These are phyloP conservation scores for Drosophila lacertosa DNA, from an alignment of 1,140 invertebrate species.

Conservation along the genomic window DNA sequence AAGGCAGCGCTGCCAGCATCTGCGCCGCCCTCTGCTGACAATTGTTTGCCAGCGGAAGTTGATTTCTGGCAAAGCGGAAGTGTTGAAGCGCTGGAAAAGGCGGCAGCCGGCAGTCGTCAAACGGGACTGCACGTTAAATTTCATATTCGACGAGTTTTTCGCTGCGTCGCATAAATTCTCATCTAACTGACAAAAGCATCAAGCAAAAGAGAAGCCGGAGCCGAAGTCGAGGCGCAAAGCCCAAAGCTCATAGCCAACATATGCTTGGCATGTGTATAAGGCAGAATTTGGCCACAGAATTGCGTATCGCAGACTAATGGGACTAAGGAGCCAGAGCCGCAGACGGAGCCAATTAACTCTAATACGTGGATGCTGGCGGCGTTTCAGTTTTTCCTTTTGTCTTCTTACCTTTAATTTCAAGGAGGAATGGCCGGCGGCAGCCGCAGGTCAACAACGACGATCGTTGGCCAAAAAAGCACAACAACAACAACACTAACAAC, in stretches of 20 bases:
- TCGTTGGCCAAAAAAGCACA: constrained; percentile 42
- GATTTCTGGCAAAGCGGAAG: constrained; percentile 71
- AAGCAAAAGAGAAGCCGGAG: constrained; percentile 14
- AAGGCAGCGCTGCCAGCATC: constrained; percentile 21
- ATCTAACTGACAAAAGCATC: constrained; percentile 47
- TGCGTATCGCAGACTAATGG: constrained; percentile 15
- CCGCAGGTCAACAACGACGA: constrained; percentile 16
- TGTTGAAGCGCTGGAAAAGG: constrained; percentile 48
- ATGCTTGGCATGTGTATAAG: neutral
- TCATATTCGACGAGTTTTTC: constrained; percentile 48
- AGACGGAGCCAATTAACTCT: constrained; percentile 63
- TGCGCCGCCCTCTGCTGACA: constrained; percentile 37
- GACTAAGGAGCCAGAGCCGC: constrained; percentile 14
- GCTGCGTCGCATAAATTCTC: constrained; percentile 63
- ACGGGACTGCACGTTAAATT: constrained; percentile 36
- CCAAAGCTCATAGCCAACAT: constrained; percentile 10
- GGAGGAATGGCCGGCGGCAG: constrained; percentile 25
- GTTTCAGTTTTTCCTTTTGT: constrained; percentile 20
- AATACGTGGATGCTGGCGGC: constrained; percentile 35
- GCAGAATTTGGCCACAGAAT: neutral
- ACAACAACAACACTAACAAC: constrained; percentile 3
- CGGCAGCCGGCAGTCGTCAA: constrained; percentile 6
- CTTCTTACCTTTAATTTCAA: constrained; percentile 46
- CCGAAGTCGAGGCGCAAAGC: too few relatives aligned
- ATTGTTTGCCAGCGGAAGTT: constrained; percentile 73